Conservation (phyloP, 1,140 invertebrate species). For the Bombus pyrosoma region DNA sequence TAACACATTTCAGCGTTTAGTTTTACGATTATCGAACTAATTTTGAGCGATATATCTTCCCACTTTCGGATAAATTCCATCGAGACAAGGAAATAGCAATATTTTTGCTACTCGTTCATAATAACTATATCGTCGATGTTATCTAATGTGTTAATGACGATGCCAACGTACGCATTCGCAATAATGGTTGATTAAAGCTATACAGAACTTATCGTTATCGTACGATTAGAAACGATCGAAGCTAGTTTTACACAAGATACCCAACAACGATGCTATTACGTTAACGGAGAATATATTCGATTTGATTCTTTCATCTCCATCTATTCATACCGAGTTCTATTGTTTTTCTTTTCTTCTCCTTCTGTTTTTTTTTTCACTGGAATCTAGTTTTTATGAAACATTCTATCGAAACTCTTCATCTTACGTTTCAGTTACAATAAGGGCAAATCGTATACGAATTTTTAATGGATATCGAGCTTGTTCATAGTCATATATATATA, state of each 20-base stretch:
- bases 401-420: not conserved
- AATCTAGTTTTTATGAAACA: not conserved
- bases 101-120: constrained; percentile 70
- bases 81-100: constrained; percentile 63
- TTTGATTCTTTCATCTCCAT: constrained; percentile 5
- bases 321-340: not conserved
- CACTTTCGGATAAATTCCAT: constrained; percentile 32
- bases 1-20: not conserved
- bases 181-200: constrained; percentile 57
- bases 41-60: constrained; percentile 23
- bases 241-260: constrained; percentile 48
- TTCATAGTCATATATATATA: too few relatives aligned
- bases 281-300: constrained; percentile 51
- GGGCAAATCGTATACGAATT: not conserved
- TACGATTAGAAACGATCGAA: constrained; percentile 37
- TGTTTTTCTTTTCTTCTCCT: not conserved
- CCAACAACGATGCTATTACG: constrained; percentile 46
- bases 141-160: constrained; percentile 53
- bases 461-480: constrained; percentile 15
- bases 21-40: too few relatives aligned
- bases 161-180: constrained; percentile 59
- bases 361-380: too few relatives aligned
- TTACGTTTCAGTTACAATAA: not conserved
- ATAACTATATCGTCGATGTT: constrained; percentile 67
- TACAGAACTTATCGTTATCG: constrained; percentile 54